Evolutionary conservation across 2,797 vertebrate species (phyloP).

Genomic region (Aphelocoma californica): DNA sequence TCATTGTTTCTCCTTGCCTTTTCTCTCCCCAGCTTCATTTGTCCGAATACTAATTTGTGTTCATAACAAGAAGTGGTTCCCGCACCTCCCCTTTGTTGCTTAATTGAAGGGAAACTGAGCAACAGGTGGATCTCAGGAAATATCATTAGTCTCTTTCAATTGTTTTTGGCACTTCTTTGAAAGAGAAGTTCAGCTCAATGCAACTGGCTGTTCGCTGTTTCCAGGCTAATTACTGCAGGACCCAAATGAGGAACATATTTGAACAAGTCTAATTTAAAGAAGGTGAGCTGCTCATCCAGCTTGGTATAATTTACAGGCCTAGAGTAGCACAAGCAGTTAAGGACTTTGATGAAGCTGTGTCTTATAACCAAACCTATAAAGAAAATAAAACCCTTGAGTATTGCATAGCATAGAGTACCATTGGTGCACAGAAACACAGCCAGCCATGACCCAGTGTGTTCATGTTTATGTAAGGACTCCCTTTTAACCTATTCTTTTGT

Average conservation of each 20-base stretch:
- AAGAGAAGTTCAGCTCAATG: conserved; percentile 37
- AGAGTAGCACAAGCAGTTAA: not conserved
- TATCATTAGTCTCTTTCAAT: conserved; percentile 40
- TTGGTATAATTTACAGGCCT: not conserved
- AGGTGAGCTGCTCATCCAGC: not conserved
- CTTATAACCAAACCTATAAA: not conserved
- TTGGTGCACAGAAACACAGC: not conserved
- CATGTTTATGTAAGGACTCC: conserved; percentile 32
- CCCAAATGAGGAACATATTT: not conserved
- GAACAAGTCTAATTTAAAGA: not conserved
- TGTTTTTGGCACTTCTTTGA: conserved; percentile 55
- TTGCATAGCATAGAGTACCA: not conserved
- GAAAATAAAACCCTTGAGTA: not conserved
- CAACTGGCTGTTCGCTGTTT: not conserved
- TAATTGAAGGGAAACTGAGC: conserved; percentile 64
- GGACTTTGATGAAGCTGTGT: not conserved
- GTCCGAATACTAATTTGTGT: conserved; percentile 5
- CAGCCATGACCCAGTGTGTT: not conserved
- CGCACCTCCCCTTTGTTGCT: conserved; percentile 18
- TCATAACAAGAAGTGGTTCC: conserved; percentile 49
- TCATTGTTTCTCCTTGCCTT: conserved; percentile 35
- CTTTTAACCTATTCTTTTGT: conserved; percentile 37
- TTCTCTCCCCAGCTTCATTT: conserved; percentile 40
- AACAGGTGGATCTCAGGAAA: conserved; percentile 67
- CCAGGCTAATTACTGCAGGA: conserved; percentile 32